phyloP scores from a whole-genome alignment of 2,888 invertebrate genomes.

The Cabera pusaria region DNA sequence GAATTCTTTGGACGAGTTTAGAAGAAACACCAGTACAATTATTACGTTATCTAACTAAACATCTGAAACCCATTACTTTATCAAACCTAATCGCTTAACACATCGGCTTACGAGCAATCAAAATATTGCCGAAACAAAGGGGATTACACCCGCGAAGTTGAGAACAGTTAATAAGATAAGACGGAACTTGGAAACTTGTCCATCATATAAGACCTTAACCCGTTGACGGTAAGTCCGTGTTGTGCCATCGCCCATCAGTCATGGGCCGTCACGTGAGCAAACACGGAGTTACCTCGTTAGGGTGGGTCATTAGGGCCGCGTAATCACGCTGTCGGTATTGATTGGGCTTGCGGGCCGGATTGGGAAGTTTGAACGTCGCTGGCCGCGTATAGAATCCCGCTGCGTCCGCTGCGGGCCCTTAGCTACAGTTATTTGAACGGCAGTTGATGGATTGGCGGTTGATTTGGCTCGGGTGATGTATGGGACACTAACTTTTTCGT shows the following conservation, averaged over 20 bases:
- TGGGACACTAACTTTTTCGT: conserved; percentile 1
- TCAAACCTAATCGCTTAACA: too few relatives aligned
- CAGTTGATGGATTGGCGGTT: conserved; percentile 18
- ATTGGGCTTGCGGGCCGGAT: conserved; percentile 33
- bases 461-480: conserved; percentile 9
- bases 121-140: too few relatives aligned
- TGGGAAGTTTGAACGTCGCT: conserved; percentile 9
- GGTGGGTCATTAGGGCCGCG: conserved; percentile 45
- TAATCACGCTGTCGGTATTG: conserved; percentile 51
- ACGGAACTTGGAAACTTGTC: too few relatives aligned
- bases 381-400: too few relatives aligned
- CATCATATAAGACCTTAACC: conserved; percentile 16
- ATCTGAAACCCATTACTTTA: too few relatives aligned
- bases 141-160: too few relatives aligned
- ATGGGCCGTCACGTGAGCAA: conserved; percentile 43
- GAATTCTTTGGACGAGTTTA: too few relatives aligned
- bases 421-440: conserved; percentile 19
- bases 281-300: conserved; percentile 51
- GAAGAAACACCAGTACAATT: too few relatives aligned
- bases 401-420: too few relatives aligned
- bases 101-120: too few relatives aligned
- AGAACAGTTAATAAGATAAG: too few relatives aligned
- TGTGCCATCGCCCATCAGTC: conserved; percentile 37
- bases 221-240: conserved; percentile 3
- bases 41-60: too few relatives aligned